Evolutionary conservation across 2,797 vertebrate species (phyloP), one percentile per base, ranked within the genome.

Genomic region (Alexandromys oeconomus): DNA sequence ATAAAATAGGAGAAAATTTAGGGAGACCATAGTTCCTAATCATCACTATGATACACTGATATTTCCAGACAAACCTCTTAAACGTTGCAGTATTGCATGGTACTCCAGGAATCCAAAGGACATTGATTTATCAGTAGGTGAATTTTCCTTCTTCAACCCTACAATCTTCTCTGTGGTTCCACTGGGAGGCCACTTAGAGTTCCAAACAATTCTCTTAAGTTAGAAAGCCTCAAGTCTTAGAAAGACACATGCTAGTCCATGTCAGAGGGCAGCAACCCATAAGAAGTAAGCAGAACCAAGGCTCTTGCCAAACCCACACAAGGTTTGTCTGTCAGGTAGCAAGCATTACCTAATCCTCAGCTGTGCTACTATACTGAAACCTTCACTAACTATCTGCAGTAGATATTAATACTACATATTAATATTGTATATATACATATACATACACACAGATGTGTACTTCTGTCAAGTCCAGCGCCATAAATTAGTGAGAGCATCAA

Each of bases 51-150:
- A 93, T 63, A 69, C 13, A n/a, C 29, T 91, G 7, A 29, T 23
- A 37, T 80, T 91, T 92, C 78, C 79, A 76, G 37, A 93, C 10
- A 61, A 69, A 31, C 46, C 15, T 93, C 3, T 87, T 54, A 78
- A 89, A 78, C 54, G n/a, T n/a, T 93, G 5, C 25, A 87, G 1
- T n/a, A 4, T 0, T 54, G 40, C 27, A 79, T 14, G 37, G 65
- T 90, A 71, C 15, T 88, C 23, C 59, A 96, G 40, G 48, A 94
- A 94, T 27, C 87, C 34, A 76, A 92, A 95, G n/a, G 4, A 1
- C 21, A 76, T 89, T 97, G 69, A 89, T 89, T 94, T 94, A 43
- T 80, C 40, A 43, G 34, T 71, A 79, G 51, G 59, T 87, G 27
- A 92, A 93, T 89, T 90, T 81, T 5, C 29, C 23, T 91, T 71